Conservation (phyloP, 2,113 vertebrate genomes). For the Ailuropoda melanoleuca region DNA sequence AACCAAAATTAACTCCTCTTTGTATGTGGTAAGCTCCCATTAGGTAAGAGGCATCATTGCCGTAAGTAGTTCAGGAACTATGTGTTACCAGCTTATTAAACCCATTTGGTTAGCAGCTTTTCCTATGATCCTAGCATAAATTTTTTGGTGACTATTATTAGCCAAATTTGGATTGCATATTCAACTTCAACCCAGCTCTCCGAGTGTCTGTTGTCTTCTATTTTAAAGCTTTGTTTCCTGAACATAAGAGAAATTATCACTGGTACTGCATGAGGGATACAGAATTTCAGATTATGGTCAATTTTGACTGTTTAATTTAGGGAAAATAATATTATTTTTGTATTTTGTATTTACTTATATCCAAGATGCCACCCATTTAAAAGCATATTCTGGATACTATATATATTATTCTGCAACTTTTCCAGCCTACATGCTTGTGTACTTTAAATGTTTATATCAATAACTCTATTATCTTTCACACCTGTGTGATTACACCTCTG, state of each 20-base stretch:
- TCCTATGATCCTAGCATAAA: background rate
- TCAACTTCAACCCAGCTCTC: background rate
- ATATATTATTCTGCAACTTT: background rate
- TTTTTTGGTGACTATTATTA: background rate
- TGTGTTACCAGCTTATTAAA: background rate
- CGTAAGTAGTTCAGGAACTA: background rate
- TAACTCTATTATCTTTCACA: background rate
- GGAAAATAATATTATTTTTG: background rate
- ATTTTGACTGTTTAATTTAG: background rate
- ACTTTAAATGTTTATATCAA: background rate
- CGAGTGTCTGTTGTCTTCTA: background rate
- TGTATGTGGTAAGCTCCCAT: background rate
- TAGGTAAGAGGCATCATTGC: background rate
- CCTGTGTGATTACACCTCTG: background rate
- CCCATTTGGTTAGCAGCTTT: background rate
- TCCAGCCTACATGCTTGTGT: accelerated
- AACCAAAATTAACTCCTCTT: background rate
- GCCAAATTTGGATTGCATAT: background rate
- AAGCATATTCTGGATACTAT: background rate
- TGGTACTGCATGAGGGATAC: background rate
- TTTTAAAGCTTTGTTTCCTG: background rate
- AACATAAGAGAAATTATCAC: background rate
- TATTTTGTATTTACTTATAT: background rate
- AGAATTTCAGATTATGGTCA: background rate
- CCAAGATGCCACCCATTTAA: background rate